Percentiles rank a stretch among this genome's conserved stretches.
phyloP scores from a whole-genome alignment of 2,113 vertebrate species.

The Murina feae region DNA sequence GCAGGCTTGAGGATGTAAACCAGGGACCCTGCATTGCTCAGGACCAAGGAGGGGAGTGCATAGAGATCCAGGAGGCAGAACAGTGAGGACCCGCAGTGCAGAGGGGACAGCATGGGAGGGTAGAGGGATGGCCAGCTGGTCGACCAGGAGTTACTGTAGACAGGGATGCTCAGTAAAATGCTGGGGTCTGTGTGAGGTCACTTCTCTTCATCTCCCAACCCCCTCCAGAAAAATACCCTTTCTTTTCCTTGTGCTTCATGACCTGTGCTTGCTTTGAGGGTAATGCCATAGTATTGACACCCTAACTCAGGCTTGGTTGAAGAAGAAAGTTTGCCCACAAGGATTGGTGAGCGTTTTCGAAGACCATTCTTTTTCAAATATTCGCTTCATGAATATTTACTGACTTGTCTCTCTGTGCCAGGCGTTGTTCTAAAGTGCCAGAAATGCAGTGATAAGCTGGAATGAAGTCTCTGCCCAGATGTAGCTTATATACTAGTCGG shows the following conservation, averaged over 20 bases:
- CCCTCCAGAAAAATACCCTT: background rate
- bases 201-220: background rate
- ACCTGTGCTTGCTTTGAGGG: background rate
- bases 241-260: background rate
- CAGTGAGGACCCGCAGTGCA: background rate
- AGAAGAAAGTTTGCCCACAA: background rate
- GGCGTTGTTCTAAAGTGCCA: constrained; percentile 2
- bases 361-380: background rate
- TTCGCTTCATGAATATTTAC: constrained; percentile 38
- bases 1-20: background rate
- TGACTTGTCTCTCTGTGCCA: background rate
- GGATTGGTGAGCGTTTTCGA: background rate
- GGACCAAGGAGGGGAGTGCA: background rate
- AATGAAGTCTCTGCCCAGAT: constrained; percentile 4
- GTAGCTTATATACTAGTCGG: background rate
- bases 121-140: background rate
- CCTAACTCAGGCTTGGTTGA: background rate
- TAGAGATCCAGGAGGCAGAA: background rate
- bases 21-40: background rate
- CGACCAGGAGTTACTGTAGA: background rate
- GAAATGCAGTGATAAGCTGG: background rate
- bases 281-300: background rate
- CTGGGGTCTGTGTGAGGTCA: background rate
- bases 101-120: background rate
- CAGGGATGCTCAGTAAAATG: background rate